Conservation (phyloP, 1,140 invertebrate genomes). For the Brachionus angularis region DNA sequence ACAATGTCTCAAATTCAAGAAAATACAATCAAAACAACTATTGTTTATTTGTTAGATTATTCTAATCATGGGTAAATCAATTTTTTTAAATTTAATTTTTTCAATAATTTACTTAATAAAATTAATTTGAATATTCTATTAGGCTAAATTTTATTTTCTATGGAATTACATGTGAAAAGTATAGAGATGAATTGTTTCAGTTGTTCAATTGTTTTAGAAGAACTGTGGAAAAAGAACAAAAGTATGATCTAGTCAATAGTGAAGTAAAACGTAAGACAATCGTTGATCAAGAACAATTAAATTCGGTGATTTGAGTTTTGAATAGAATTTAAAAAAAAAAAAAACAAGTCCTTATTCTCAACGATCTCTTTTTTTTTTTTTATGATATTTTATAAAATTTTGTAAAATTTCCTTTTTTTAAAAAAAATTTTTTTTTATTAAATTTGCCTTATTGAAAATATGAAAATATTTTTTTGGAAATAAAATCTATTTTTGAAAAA, state of each 20-base stretch:
- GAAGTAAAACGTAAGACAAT: neutral
- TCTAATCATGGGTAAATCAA: constrained; percentile 32
- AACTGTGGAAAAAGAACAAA: constrained; percentile 2
- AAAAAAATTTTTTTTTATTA: too few relatives aligned
- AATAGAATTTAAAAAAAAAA: too few relatives aligned
- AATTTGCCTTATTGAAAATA: too few relatives aligned
- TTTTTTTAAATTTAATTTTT: neutral
- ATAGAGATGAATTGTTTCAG: constrained; percentile 10
- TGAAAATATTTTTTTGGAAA: neutral
- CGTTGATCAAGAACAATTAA: constrained; percentile 19
- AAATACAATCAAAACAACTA: constrained; percentile 10
- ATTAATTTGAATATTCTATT: neutral
- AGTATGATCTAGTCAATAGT: constrained; percentile 22
- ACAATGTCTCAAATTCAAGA: constrained; percentile 1
- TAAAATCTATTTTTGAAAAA: neutral
- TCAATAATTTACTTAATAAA: neutral
- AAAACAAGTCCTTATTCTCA: too few relatives aligned
- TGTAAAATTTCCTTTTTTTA: too few relatives aligned
- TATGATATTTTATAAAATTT: too few relatives aligned
- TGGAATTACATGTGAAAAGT: constrained; percentile 43
- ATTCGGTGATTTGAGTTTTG: too few relatives aligned
- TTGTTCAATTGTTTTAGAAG: neutral
- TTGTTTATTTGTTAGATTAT: constrained; percentile 34
- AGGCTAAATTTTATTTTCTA: constrained; percentile 44
- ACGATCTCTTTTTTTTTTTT: too few relatives aligned